Evolutionary conservation across 2,797 vertebrate species (phyloP).

Genomic region (Clarias laeviceps): DNA sequence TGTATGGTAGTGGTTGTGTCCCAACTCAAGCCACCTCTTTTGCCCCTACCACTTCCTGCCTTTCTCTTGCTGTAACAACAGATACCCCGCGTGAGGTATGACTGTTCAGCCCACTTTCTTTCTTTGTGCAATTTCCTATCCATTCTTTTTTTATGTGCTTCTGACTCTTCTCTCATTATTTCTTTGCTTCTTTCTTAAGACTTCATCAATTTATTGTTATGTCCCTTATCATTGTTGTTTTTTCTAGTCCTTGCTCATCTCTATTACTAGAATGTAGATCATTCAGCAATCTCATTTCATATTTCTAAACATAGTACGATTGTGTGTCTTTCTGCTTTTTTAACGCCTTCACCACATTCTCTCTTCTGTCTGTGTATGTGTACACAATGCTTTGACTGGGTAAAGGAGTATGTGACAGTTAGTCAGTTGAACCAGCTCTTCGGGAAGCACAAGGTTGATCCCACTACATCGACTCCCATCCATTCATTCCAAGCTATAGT

Average conservation of each 20-base stretch:
- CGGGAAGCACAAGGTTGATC: conserved; percentile 71
- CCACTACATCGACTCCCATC: conserved; percentile 68
- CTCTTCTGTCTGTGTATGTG: conserved; percentile 47
- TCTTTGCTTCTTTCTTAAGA: conserved; percentile 26
- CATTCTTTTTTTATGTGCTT: not conserved
- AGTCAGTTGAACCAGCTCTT: conserved; percentile 87
- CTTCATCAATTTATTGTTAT: not conserved
- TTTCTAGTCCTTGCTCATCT: not conserved
- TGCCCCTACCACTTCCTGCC: conserved; percentile 75
- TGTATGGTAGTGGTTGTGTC: conserved; percentile 79
- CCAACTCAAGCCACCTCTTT: conserved; percentile 72
- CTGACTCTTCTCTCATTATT: not conserved
- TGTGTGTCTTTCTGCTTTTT: conserved; percentile 52
- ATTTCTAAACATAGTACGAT: conserved; percentile 15
- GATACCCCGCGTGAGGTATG: conserved; percentile 82
- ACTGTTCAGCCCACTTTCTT: conserved; percentile 50
- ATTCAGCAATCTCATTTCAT: conserved; percentile 25
- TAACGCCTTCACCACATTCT: conserved; percentile 36
- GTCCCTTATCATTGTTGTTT: conserved; percentile 21
- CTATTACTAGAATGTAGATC: conserved; percentile 17
- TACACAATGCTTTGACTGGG: conserved; percentile 40
- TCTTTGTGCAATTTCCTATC: conserved; percentile 14
- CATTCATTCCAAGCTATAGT: conserved; percentile 73
- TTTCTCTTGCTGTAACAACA: conserved; percentile 77
- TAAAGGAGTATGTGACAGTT: conserved; percentile 87